Evolutionary conservation across 2,797 vertebrate genomes (phyloP).

Genomic region (Notamacropus eugenii): DNA sequence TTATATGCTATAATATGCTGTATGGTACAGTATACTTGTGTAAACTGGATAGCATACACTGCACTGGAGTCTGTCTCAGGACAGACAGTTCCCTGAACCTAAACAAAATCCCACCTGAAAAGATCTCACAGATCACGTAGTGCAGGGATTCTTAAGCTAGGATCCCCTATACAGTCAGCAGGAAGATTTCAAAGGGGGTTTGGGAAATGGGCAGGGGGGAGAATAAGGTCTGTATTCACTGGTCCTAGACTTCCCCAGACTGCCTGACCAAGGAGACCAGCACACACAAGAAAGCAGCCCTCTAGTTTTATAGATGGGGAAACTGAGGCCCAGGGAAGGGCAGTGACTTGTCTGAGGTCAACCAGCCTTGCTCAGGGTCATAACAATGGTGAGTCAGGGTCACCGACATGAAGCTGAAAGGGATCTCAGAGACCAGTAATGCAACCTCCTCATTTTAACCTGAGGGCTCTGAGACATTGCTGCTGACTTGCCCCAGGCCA

Average conservation of each 20-base stretch:
- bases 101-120: background rate
- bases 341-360: background rate
- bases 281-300: background rate
- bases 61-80: background rate
- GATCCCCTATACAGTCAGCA: background rate
- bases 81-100: background rate
- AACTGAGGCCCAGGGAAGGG: background rate
- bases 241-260: background rate
- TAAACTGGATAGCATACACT: background rate
- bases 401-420: background rate
- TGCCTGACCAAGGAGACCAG: background rate
- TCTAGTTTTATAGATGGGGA: background rate
- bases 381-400: background rate
- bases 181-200: background rate
- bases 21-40: too few relatives aligned
- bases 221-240: background rate
- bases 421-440: background rate
- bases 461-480: background rate
- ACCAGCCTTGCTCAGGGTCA: background rate
- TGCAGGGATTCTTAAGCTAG: background rate
- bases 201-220: background rate
- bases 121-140: background rate
- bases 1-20: too few relatives aligned
- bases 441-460: too few relatives aligned
- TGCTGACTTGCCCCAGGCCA: background rate